Base-by-base conservation (phyloP, 2,797 vertebrate genomes). In the Cercopithecus diana region DNA sequence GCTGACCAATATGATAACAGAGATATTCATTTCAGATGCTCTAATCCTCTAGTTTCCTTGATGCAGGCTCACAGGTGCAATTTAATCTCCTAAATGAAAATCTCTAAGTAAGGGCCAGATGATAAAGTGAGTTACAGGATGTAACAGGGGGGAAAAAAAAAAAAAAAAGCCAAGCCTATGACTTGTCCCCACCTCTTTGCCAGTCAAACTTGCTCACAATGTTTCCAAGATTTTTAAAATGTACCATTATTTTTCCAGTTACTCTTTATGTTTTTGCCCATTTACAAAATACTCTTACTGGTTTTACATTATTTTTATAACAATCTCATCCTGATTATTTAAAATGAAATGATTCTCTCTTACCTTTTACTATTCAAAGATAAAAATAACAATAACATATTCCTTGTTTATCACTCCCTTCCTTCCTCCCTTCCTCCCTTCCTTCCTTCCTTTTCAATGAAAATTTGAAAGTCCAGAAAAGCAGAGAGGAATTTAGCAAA, bases 21-120 rank as follows among this genome's bases (percentile, higher is more conserved):
- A 41, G 36, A 81, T 82, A 13, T 5, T 95, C 28, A 43, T 19
- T 61, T 75, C 45, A 24, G 48, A 36, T 15, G 28, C 30, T 22
- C 58, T 76, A 17, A 33, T 36, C 30, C 30, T 75, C 33, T 61
- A 30, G 55, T 87, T 95, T 93, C 67, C 50, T 76, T 50, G 20
- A 7, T 11, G 33, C 41, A 87, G 41, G 9, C 33, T 48, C 73
- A 90, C 41, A 90, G 72, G 36, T 81, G 20, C 52, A 86, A 86
- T 61, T 86, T 73, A 95, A 95, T 95, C 55, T 91, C 77, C 70
- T 86, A 82, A 92, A 75, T 91, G 70, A 95, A 95, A 77, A 89
- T 48, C 48, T 90, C 92, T 86, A 72, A 67, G 57, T 50, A 90
- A 92, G 24, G 50, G 12, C 12, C 57, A 95, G 84, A 85, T 52